These are phyloP conservation scores for Cosmorhoe ocellata DNA, from an alignment of 2,888 invertebrate genomes.

Conservation along the genomic window DNA sequence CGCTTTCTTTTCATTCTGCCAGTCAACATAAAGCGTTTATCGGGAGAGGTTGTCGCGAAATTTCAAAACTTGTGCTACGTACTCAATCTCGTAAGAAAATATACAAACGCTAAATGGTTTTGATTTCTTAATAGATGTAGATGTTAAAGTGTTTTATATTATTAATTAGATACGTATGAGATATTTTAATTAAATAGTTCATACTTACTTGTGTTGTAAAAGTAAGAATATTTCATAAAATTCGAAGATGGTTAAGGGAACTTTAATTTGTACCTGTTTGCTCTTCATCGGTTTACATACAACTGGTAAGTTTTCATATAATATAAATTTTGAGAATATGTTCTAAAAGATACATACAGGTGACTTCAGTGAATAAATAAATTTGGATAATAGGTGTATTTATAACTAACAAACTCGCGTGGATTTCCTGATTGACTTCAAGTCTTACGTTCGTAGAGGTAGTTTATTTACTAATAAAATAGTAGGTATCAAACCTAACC, in stretches of 20 bases:
- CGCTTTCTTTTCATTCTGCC: conserved; percentile 12
- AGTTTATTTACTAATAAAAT: no score
- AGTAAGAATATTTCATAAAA: conserved; percentile 1
- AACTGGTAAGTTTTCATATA: conserved; percentile 57
- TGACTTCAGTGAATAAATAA: no score
- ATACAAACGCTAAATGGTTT: no score
- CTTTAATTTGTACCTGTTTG: conserved; percentile 51
- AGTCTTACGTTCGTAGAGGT: no score
- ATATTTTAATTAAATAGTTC: no score
- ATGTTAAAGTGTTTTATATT: conserved; percentile 9
- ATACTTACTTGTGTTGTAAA: background rate
- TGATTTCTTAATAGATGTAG: conserved; percentile 10
- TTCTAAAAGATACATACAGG: no score
- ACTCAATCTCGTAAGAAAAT: conserved; percentile 33
- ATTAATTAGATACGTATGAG: conserved; percentile 21
- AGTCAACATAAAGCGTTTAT: conserved; percentile 18
- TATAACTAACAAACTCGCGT: no score
- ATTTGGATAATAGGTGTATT: no score
- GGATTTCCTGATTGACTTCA: no score
- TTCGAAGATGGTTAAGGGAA: conserved; percentile 48
- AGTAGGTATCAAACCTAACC: no score
- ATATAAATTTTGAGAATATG: no score
- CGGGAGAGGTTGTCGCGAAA: conserved; percentile 15
- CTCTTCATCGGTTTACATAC: conserved; percentile 43
- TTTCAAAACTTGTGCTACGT: conserved; percentile 29